Evolutionary conservation across 2,888 invertebrate species (phyloP).

Genomic region (Acanthococcus lagerstroemiae): DNA sequence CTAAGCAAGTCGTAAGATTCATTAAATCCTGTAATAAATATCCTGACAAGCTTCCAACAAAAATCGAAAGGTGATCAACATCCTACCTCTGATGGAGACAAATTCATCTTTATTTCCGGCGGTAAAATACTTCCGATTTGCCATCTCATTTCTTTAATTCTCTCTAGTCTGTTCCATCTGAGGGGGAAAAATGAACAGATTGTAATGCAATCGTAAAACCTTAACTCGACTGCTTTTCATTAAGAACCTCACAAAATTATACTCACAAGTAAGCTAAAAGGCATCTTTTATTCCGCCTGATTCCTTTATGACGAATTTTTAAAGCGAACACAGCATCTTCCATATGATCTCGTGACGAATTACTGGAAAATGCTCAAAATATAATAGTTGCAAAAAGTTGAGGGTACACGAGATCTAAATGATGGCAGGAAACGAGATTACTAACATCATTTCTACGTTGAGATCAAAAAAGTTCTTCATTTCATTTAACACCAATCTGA

Average conservation of each 20-base stretch:
- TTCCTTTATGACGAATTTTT: conserved; percentile 70
- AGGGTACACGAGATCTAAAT: neutral
- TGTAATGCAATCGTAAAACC: neutral
- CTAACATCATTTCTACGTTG: conserved; percentile 79
- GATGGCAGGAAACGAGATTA: conserved; percentile 35
- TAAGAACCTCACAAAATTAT: neutral
- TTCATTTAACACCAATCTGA: conserved; percentile 76
- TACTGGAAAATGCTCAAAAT: conserved; percentile 6
- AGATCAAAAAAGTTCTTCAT: conserved; percentile 72
- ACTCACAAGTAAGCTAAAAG: conserved; percentile 61
- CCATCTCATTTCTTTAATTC: conserved; percentile 83
- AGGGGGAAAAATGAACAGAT: neutral
- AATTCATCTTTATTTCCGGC: conserved; percentile 63
- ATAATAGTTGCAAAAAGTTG: neutral
- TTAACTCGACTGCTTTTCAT: neutral
- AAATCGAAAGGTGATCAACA: neutral
- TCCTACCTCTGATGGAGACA: conserved; percentile 61
- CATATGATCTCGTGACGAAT: conserved; percentile 40
- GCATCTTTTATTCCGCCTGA: conserved; percentile 83
- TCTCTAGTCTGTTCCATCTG: conserved; percentile 64
- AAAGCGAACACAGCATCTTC: conserved; percentile 57
- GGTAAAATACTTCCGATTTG: conserved; percentile 89
- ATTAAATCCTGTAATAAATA: neutral
- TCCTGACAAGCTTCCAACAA: neutral
- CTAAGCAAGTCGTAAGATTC: too few species aligned